Percentiles rank a stretch among this genome's conserved stretches.
phyloP scores from a whole-genome alignment of 2,797 vertebrate species.

The Acrocephalus scirpaceus region DNA sequence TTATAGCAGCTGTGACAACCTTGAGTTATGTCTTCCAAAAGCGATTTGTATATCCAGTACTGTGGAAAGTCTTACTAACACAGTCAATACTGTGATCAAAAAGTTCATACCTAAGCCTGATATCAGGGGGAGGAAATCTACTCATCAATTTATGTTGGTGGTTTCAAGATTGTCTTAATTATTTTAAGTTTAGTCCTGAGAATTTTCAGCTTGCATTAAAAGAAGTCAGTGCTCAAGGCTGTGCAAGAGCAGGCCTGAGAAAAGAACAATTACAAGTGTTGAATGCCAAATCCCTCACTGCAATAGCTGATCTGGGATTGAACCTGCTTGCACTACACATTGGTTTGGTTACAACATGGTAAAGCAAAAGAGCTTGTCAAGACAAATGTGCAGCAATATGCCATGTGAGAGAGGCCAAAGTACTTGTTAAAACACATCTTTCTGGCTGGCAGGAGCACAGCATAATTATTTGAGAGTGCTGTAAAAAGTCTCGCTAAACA shows the following conservation, averaged over 20 bases:
- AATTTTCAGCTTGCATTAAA: slow-evolving; percentile 8
- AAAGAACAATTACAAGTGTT: not conserved
- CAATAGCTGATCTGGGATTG: slow-evolving; percentile 8
- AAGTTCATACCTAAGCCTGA: not conserved
- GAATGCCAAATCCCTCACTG: not conserved
- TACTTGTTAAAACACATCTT: slow-evolving; percentile 46
- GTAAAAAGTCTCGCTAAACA: not conserved
- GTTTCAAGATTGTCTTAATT: slow-evolving; percentile 2
- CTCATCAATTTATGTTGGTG: not conserved
- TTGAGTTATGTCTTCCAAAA: not conserved
- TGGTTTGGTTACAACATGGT: not conserved
- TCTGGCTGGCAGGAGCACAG: not conserved
- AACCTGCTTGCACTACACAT: not conserved
- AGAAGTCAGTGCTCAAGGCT: slow-evolving; percentile 3
- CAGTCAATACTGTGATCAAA: not conserved
- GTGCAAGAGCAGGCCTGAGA: not conserved
- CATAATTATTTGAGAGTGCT: not conserved
- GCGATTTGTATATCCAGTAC: not conserved
- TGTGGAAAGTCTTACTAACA: not conserved
- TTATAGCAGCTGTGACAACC: not conserved
- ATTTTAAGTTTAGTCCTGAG: not conserved
- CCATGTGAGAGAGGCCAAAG: slow-evolving; percentile 3
- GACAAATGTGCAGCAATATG: not conserved
- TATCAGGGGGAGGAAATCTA: not conserved
- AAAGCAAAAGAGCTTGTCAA: slow-evolving; percentile 25